A percentile compares a stretch with the other conserved stretches of the same genome.
These are phyloP conservation scores for Lacerta viridis DNA, from an alignment of 2,797 vertebrate genomes.

Conservation along the genomic window DNA sequence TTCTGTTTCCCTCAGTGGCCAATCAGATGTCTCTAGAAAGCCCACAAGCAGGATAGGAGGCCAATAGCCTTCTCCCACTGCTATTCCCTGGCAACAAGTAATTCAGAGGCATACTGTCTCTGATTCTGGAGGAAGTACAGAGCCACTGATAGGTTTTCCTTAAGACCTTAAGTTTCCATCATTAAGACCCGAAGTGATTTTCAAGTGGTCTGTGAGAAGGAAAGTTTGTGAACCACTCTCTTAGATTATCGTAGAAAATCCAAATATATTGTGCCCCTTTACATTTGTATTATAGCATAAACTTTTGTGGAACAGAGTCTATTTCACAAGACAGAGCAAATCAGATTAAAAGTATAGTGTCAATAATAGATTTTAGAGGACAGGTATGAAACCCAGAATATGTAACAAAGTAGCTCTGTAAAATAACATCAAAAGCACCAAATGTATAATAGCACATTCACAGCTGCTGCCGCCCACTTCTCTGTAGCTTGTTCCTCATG, in stretches of 20 bases:
- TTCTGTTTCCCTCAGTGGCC: background rate
- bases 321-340: too few species aligned
- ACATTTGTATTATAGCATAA: too few species aligned
- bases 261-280: too few species aligned
- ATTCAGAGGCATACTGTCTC: background rate
- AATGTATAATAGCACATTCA: background rate
- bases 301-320: too few species aligned
- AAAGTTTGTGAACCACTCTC: too few species aligned
- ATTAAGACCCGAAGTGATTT: too few species aligned
- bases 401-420: background rate
- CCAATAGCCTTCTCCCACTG: background rate
- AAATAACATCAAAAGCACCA: background rate
- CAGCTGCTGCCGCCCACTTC: background rate
- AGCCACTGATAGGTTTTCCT: background rate
- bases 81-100: background rate
- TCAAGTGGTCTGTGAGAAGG: too few species aligned
- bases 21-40: background rate
- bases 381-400: background rate
- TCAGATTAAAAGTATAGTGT: background rate
- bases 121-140: background rate
- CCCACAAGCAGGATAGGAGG: background rate
- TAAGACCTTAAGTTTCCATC: too few species aligned
- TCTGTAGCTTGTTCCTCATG: background rate
- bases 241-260: too few species aligned
- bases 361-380: background rate